Percentiles rank a stretch among this genome's conserved stretches.
These are phyloP conservation scores for Hippocampus barbouri DNA, from an alignment of 2,113 vertebrate genomes.

Conservation along the genomic window DNA sequence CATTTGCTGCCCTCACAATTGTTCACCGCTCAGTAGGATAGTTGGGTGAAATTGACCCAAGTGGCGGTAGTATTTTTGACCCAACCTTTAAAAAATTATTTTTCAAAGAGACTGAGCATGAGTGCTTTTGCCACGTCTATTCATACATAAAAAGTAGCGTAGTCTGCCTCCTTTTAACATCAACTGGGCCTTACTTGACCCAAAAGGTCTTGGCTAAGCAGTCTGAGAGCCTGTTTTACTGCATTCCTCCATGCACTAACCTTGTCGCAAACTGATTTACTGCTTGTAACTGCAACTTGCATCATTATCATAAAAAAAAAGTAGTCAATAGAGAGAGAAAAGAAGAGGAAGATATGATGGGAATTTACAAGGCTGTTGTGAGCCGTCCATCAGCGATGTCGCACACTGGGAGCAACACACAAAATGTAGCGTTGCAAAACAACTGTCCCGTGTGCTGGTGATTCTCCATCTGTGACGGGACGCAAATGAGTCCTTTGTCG, in stretches of 20 bases:
- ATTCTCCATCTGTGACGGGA: slow-evolving; percentile 51
- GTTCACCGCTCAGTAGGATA: no score
- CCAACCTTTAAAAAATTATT: no score
- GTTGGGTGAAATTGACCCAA: no score
- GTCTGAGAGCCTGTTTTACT: slow-evolving; percentile 56
- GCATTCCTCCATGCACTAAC: slow-evolving; percentile 51
- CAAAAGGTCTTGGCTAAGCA: slow-evolving; percentile 20
- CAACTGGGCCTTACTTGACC: slow-evolving; percentile 5
- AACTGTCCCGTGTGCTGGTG: slow-evolving; percentile 48
- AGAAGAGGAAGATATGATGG: slow-evolving; percentile 36
- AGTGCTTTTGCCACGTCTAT: not conserved
- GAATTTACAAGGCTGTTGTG: slow-evolving; percentile 25
- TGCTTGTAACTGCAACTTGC: slow-evolving; percentile 41
- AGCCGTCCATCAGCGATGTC: slow-evolving; percentile 26
- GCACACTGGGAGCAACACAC: slow-evolving; percentile 37
- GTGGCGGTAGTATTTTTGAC: not conserved
- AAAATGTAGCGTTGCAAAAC: slow-evolving; percentile 50
- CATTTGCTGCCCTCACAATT: no score
- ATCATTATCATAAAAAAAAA: slow-evolving; percentile 42
- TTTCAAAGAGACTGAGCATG: no score
- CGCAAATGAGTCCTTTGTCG: slow-evolving; percentile 46
- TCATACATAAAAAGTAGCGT: not conserved
- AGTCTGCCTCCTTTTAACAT: not conserved
- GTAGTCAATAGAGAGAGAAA: slow-evolving; percentile 16
- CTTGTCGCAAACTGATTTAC: slow-evolving; percentile 44